Percentiles rank a stretch among this genome's conserved stretches.
These are phyloP conservation scores for Corydoras sp. DNA, from an alignment of 2,113 vertebrate species.

Conservation along the genomic window DNA sequence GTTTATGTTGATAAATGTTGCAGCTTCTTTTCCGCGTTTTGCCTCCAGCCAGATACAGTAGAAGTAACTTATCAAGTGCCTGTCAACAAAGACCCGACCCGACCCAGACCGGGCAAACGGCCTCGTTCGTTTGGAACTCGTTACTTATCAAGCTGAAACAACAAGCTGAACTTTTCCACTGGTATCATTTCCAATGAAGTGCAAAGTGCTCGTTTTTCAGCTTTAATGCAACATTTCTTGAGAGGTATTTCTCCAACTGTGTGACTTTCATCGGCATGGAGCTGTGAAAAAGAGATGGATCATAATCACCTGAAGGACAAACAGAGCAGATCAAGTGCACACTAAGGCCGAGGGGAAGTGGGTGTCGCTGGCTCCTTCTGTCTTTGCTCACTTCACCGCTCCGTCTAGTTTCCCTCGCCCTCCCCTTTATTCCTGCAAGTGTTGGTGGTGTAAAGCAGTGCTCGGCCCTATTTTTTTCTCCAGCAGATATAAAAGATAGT, in stretches of 20 bases:
- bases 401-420: background rate
- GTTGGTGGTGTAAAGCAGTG: slow-evolving; percentile 33
- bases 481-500: slow-evolving; percentile 30
- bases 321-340: slow-evolving; percentile 42
- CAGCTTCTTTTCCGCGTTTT: slow-evolving; percentile 25
- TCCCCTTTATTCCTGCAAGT: slow-evolving; percentile 27
- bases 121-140: background rate
- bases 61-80: slow-evolving; percentile 50
- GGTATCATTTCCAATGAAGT: slow-evolving; percentile 48
- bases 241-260: slow-evolving; percentile 56
- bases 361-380: slow-evolving; percentile 13
- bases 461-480: slow-evolving; percentile 23
- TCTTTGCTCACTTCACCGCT: slow-evolving; percentile 1
- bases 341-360: slow-evolving; percentile 25
- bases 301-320: slow-evolving; percentile 59
- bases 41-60: slow-evolving; percentile 50
- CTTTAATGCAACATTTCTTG: slow-evolving; percentile 58
- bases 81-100: slow-evolving; percentile 54
- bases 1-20: too few relatives aligned
- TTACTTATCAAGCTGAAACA: too few relatives aligned
- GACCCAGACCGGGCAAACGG: slow-evolving; percentile 14
- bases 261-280: slow-evolving; percentile 49
- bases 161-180: slow-evolving; percentile 25
- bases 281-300: slow-evolving; percentile 55
- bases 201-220: slow-evolving; percentile 26